Conservation (phyloP, 1,140 invertebrate species). For the Papilio polyxenes region DNA sequence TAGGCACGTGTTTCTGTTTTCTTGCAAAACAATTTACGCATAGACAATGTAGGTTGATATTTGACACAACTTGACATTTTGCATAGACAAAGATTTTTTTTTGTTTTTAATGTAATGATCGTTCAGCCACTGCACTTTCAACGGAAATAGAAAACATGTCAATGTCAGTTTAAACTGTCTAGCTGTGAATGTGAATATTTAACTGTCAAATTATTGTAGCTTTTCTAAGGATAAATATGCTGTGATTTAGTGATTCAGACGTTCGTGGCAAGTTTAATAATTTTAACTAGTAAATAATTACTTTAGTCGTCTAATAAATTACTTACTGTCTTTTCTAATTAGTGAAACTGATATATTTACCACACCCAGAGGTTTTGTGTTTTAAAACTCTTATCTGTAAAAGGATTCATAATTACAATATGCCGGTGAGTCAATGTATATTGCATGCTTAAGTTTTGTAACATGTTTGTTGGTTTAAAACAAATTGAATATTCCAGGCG, state of each 20-base stretch:
- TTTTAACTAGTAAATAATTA: background rate
- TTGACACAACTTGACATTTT: background rate
- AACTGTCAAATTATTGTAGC: background rate
- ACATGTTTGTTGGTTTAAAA: background rate
- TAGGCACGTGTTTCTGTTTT: constrained; percentile 22
- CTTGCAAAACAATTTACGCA: background rate
- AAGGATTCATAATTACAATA: background rate
- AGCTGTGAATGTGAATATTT: background rate
- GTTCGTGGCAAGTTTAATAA: background rate
- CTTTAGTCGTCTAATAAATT: background rate
- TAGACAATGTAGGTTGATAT: background rate
- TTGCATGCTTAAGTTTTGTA: background rate
- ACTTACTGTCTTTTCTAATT: background rate
- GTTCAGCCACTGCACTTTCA: background rate
- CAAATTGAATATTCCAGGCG: constrained; percentile 83
- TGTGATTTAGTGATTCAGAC: constrained; percentile 1
- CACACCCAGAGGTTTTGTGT: background rate
- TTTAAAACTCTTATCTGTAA: constrained; percentile 8
- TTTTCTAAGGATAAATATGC: constrained; percentile 10
- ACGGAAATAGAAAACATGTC: background rate
- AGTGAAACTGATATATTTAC: background rate
- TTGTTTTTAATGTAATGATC: background rate
- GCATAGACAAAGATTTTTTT: background rate
- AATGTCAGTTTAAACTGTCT: background rate
- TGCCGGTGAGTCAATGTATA: constrained; percentile 27